These are phyloP conservation scores for Neoniphon sammara DNA, from an alignment of 2,797 vertebrate species.

Conservation along the genomic window DNA sequence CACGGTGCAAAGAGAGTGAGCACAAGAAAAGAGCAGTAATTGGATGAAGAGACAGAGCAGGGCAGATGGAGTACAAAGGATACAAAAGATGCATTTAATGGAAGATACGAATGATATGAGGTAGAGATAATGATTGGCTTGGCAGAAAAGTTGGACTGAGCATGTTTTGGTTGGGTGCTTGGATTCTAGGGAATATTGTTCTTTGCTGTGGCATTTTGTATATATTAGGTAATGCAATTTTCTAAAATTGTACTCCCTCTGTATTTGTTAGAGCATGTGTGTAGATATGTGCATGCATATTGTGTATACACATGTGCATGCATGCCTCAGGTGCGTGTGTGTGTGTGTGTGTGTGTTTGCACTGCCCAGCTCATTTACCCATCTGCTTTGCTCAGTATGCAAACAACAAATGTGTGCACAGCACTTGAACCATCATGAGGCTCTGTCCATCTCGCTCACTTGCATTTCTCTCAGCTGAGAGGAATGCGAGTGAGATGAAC, in stretches of 20 bases:
- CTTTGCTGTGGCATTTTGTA: not conserved
- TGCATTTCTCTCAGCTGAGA: not conserved
- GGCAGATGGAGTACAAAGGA: not conserved
- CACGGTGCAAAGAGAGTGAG: slow-evolving; percentile 8
- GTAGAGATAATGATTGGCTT: not conserved
- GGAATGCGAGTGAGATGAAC: too few relatives aligned
- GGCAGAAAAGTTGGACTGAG: not conserved
- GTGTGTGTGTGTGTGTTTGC: slow-evolving; percentile 29
- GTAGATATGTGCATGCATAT: not conserved
- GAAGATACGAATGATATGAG: not conserved
- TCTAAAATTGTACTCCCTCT: not conserved
- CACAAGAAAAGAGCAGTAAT: not conserved
- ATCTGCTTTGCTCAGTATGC: slow-evolving; percentile 27
- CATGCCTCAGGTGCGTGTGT: not conserved
- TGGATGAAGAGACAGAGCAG: not conserved
- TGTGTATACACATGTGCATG: not conserved
- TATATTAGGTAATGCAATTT: not conserved
- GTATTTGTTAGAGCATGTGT: too few relatives aligned
- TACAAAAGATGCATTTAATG: not conserved
- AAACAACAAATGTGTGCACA: slow-evolving; percentile 31
- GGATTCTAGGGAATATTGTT: not conserved
- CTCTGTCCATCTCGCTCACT: slow-evolving; percentile 14
- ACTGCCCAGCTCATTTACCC: slow-evolving; percentile 32
- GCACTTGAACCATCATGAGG: not conserved
- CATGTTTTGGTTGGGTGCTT: not conserved